Conservation (phyloP, 2,888 invertebrate genomes). For the Erebia palarica region DNA sequence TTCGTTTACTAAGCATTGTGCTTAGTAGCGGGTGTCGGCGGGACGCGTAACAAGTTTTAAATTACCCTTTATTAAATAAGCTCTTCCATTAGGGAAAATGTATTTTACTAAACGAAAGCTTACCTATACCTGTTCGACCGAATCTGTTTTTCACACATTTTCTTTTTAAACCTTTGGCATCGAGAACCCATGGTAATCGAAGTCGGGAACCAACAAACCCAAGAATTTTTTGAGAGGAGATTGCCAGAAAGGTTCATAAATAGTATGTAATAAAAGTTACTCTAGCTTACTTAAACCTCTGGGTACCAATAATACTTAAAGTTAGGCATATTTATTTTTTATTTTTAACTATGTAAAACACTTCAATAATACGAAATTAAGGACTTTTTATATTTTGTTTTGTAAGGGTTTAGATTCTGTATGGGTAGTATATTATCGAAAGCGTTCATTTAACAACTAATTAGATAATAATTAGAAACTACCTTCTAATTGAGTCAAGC, state of each 20-base stretch:
- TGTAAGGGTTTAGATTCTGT: not conserved
- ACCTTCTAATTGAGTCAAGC: not conserved
- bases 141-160: constrained; percentile 1
- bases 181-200: too few species aligned
- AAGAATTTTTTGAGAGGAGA: too few species aligned
- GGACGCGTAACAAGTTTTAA: constrained; percentile 8
- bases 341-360: too few species aligned
- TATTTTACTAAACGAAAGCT: not conserved
- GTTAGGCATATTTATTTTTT: too few species aligned
- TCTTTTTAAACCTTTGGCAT: not conserved
- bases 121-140: not conserved
- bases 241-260: too few species aligned
- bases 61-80: constrained; percentile 11
- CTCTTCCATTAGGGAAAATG: constrained; percentile 4
- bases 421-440: not conserved
- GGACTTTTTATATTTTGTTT: not conserved
- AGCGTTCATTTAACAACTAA: not conserved
- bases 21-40: constrained; percentile 4
- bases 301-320: too few species aligned
- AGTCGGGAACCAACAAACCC: too few species aligned
- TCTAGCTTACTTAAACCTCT: too few species aligned
- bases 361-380: too few species aligned
- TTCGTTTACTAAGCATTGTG: not conserved
- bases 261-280: too few species aligned
- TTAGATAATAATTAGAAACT: constrained; percentile 11